Percentiles rank a stretch among this genome's conserved stretches.
phyloP scores from a whole-genome alignment of 2,797 vertebrate genomes.

The Schizothorax lantsangensis region DNA sequence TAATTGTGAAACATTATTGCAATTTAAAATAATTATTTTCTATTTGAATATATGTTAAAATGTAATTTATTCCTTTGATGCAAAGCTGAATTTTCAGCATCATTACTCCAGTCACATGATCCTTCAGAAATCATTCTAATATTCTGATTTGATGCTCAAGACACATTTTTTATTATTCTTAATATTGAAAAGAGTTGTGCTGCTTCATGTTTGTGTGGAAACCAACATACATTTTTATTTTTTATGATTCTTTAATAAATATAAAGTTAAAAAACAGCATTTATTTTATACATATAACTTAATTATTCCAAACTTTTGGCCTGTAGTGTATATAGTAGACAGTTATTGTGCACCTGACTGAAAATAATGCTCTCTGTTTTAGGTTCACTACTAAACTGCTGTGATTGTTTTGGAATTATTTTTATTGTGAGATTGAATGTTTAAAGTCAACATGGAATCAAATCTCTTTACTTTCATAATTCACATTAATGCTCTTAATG shows the following conservation, averaged over 20 bases:
- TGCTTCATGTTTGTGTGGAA: background rate
- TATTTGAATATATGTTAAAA: background rate
- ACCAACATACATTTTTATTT: background rate
- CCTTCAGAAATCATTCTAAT: background rate
- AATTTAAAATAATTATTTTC: background rate
- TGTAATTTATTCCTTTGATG: background rate
- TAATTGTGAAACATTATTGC: background rate
- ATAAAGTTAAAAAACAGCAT: no score
- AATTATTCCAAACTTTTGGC: background rate
- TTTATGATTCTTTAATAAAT: no score
- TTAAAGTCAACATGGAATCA: slow-evolving; percentile 11
- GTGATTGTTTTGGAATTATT: slow-evolving; percentile 1
- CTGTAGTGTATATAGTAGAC: background rate
- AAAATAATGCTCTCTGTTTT: slow-evolving; percentile 14
- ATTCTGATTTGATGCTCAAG: background rate
- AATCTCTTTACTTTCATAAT: slow-evolving; percentile 7
- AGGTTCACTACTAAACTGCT: slow-evolving; percentile 16
- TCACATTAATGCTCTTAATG: background rate
- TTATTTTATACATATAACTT: background rate
- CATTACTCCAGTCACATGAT: background rate
- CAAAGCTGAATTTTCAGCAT: background rate
- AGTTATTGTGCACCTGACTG: slow-evolving; percentile 4
- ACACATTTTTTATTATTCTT: background rate
- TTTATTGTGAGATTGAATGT: slow-evolving; percentile 9
- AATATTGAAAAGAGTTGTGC: background rate